These are phyloP conservation scores for Micrasema minimum DNA, from an alignment of 1,140 invertebrate species.

Conservation along the genomic window DNA sequence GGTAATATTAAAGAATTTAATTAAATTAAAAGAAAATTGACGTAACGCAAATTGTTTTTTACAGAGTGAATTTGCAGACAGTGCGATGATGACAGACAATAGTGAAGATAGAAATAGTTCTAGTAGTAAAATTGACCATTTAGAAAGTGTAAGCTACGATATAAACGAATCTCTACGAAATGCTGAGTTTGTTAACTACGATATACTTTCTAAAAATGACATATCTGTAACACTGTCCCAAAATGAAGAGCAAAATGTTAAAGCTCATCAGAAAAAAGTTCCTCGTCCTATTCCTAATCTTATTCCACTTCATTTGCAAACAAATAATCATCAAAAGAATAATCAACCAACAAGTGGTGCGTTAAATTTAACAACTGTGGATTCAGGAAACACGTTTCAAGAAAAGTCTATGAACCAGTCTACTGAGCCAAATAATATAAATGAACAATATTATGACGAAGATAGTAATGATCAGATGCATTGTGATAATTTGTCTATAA, in stretches of 20 bases:
- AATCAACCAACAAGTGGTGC: constrained; percentile 8
- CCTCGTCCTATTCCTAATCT: constrained; percentile 76
- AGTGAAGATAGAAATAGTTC: constrained; percentile 24
- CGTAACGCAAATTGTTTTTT: constrained; percentile 23
- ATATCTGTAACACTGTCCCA: not conserved
- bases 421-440: constrained; percentile 14
- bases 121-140: constrained; percentile 11
- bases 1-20: no score
- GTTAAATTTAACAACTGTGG: constrained; percentile 40
- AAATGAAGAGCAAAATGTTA: constrained; percentile 26
- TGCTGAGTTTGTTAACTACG: constrained; percentile 20
- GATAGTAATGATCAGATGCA: constrained; percentile 42
- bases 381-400: not conserved
- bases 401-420: constrained; percentile 10
- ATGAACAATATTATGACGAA: constrained; percentile 34
- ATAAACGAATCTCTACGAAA: constrained; percentile 6
- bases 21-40: not conserved
- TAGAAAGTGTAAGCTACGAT: not conserved
- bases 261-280: constrained; percentile 63
- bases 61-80: constrained; percentile 40
- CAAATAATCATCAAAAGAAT: constrained; percentile 32
- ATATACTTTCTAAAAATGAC: constrained; percentile 12
- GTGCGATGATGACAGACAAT: constrained; percentile 18
- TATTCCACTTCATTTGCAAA: constrained; percentile 69
- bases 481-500: constrained; percentile 41